These are phyloP conservation scores for Tadarida brasiliensis DNA, from an alignment of 2,797 vertebrate species.

Conservation along the genomic window DNA sequence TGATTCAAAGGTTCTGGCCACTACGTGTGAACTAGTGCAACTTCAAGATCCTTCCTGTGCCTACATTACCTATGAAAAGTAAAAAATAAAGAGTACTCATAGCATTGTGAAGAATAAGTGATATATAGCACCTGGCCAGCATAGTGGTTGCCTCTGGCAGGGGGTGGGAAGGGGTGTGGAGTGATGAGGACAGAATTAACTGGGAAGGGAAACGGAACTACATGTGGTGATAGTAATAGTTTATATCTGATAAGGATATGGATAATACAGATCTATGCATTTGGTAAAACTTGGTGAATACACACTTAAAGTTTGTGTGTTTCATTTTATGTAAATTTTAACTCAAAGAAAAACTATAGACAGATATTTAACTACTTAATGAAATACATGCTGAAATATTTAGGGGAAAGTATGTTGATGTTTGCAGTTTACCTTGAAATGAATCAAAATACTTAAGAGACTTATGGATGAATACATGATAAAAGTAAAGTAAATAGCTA, in stretches of 20 bases:
- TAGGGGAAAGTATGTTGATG: neutral
- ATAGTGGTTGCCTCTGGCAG: neutral
- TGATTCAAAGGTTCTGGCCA: slow-evolving; percentile 44
- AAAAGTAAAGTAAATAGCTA: neutral
- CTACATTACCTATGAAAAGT: slow-evolving; percentile 16
- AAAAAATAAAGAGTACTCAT: neutral
- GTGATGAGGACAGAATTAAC: neutral
- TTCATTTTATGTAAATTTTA: slow-evolving; percentile 53
- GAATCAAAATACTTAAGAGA: slow-evolving; percentile 1
- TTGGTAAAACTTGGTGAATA: slow-evolving; percentile 39
- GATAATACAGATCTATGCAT: neutral
- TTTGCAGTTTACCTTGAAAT: slow-evolving; percentile 50
- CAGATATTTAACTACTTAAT: slow-evolving; percentile 52
- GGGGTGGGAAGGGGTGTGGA: neutral
- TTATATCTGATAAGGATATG: slow-evolving; percentile 4
- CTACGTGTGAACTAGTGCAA: neutral
- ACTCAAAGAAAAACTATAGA: slow-evolving; percentile 45
- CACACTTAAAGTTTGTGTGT: neutral
- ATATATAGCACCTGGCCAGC: neutral
- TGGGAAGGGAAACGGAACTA: neutral
- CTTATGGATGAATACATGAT: neutral
- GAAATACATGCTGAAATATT: slow-evolving; percentile 49
- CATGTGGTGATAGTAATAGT: neutral
- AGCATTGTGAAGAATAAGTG: slow-evolving; percentile 19
- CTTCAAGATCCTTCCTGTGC: slow-evolving; percentile 13